Evolutionary conservation across 2,113 vertebrate genomes (phyloP).

Genomic region (Ondatra zibethicus): DNA sequence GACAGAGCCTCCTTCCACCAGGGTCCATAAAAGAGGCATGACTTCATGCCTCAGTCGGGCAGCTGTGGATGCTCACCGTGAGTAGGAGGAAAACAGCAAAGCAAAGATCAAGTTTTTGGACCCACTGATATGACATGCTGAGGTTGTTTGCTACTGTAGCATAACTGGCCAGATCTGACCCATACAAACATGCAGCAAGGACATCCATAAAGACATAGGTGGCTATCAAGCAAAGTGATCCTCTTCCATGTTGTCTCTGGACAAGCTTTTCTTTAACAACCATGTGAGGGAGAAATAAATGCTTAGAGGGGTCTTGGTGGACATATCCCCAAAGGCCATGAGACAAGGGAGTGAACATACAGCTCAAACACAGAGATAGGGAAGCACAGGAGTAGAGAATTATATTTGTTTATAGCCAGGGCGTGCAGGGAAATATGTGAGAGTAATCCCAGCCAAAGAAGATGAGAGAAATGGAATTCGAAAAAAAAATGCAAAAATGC

Average conservation of each 20-base stretch:
- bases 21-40: rapidly evolving
- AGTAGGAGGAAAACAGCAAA: neutral
- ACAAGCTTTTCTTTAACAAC: no score
- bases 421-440: neutral
- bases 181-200: neutral
- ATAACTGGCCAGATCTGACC: no score
- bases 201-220: rapidly evolving
- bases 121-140: rapidly evolving
- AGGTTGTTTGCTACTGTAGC: neutral
- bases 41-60: neutral
- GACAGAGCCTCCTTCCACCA: neutral
- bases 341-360: no score
- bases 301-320: neutral
- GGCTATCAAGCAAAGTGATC: neutral
- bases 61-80: rapidly evolving
- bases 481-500: neutral
- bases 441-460: neutral
- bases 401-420: rapidly evolving
- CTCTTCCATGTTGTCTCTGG: neutral
- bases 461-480: neutral
- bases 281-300: neutral
- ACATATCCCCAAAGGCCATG: neutral
- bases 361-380: neutral
- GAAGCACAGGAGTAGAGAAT: rapidly evolving
- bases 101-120: neutral